A percentile compares a stretch with the other conserved stretches of the same genome.
Evolutionary conservation across 2,797 vertebrate species (phyloP).

Genomic region (Peromyscus melanophrys): DNA sequence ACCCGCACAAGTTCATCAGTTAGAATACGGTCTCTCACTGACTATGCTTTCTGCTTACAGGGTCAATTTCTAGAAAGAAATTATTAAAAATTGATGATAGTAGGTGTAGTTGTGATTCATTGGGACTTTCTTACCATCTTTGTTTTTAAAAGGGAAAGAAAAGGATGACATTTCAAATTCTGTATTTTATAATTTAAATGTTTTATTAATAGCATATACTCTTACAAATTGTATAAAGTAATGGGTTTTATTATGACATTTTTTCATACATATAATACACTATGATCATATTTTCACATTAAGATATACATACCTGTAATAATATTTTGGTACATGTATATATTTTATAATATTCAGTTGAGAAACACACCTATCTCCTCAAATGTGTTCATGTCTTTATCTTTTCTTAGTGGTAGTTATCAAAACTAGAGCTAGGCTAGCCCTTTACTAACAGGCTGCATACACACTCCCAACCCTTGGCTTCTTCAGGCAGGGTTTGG

Average conservation of each 20-base stretch:
- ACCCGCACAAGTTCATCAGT: not conserved
- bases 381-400: not conserved
- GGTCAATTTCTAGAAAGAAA: conserved; percentile 11
- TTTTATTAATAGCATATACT: not conserved
- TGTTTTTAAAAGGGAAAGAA: not conserved
- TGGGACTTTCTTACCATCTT: not conserved
- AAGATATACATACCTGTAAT: not conserved
- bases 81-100: conserved; percentile 54
- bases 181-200: conserved; percentile 28
- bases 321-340: not conserved
- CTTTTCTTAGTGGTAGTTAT: not conserved
- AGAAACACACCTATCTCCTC: not conserved
- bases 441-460: not conserved
- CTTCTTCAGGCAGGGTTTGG: not conserved
- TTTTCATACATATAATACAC: not conserved
- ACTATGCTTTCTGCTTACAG: conserved; percentile 38
- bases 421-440: not conserved
- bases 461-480: too few species aligned
- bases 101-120: conserved; percentile 1
- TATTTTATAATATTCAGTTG: not conserved
- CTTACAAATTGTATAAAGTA: not conserved
- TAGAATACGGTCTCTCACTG: not conserved
- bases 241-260: not conserved
- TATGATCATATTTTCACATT: not conserved
- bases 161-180: not conserved